Percentiles rank a stretch among this genome's conserved stretches.
Evolutionary conservation across 2,888 invertebrate genomes (phyloP).

Genomic region (Hyalella azteca): DNA sequence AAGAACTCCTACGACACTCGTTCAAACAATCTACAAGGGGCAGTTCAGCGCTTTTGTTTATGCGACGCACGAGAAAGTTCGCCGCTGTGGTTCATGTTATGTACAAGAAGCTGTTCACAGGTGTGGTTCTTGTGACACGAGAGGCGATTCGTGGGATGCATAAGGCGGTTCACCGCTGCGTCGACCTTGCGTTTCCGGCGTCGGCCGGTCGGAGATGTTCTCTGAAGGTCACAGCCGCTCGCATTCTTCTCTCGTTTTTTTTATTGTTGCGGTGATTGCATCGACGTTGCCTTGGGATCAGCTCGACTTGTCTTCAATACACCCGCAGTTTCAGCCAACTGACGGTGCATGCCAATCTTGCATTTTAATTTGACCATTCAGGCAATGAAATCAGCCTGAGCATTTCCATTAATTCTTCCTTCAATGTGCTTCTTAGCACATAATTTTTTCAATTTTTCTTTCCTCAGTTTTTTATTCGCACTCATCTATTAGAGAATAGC

Average conservation of each 20-base stretch:
- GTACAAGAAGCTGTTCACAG: not conserved
- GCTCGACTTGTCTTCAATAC: too few relatives aligned
- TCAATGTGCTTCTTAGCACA: not conserved
- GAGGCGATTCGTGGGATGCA: not conserved
- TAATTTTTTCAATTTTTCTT: not conserved
- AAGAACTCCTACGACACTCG: too few relatives aligned
- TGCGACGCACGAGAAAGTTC: too few relatives aligned
- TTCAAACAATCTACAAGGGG: too few relatives aligned
- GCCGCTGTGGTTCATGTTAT: not conserved
- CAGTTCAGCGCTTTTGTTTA: not conserved
- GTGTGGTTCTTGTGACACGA: not conserved
- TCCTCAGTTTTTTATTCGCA: not conserved
- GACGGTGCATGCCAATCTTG: not conserved
- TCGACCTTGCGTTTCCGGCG: slow-evolving; percentile 28
- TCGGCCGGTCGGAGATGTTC: not conserved
- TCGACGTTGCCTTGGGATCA: too few relatives aligned
- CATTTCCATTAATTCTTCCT: not conserved
- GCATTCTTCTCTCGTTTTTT: slow-evolving; percentile 1
- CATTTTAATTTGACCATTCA: not conserved
- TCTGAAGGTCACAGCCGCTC: not conserved
- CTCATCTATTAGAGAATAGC: not conserved
- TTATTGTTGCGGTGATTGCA: too few relatives aligned
- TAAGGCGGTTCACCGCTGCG: not conserved
- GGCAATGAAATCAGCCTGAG: not conserved
- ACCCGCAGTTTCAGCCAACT: too few relatives aligned